Evolutionary conservation across 92 coral and sea anemone species (phyloP), one percentile per base, ranked within the genome.

Genomic region (Palythoa caribaeorum): DNA sequence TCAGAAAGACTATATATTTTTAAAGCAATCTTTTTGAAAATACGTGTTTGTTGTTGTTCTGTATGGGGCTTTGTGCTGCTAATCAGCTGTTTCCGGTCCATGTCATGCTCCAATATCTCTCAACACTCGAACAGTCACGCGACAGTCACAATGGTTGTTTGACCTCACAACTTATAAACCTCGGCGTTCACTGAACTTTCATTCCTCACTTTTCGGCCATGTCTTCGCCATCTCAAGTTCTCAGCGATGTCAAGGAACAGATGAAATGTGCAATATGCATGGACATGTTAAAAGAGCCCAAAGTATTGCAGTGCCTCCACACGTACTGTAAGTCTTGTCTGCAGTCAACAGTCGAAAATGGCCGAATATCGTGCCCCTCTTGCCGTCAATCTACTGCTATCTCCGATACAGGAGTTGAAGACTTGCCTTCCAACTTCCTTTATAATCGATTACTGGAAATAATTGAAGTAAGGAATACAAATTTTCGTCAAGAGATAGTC

Each of bases 291-390:
- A 47, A 28, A 12, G 86, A 81, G 51, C 86, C 86, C 6, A 81
- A 81, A 50, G 75, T 66, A 20, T 65, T 81, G 52, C 52, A 81
- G 47, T 81, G 86, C 14, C 86, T 81, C 39, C 86, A 81, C 76
- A 81, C 86, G 0, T 81, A 63, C 75, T 81, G 86, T 38, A 81
- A 81, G 59, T 35, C 57, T 13, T 81, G 86, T 3, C 65, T 81
- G 73, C 40, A 81, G 44, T 21, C 86, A 17, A 65, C 20, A 5
- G 76, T 20, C 57, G 44, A 48, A 36, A 71, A 81, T 17, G 62
- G 60, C 47, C 39, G 2, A 14, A 81, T 81, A 19, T 40, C 12
- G 3, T 81, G 86, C 4, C 86, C 86, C n/a, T 81, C 50, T 51
- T 81, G 86, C 39, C 75, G 86, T 17, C 19, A 81, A 66, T 44